These are phyloP conservation scores for Scaptomyza reducta DNA, from an alignment of 2,888 invertebrate species.

Conservation along the genomic window DNA sequence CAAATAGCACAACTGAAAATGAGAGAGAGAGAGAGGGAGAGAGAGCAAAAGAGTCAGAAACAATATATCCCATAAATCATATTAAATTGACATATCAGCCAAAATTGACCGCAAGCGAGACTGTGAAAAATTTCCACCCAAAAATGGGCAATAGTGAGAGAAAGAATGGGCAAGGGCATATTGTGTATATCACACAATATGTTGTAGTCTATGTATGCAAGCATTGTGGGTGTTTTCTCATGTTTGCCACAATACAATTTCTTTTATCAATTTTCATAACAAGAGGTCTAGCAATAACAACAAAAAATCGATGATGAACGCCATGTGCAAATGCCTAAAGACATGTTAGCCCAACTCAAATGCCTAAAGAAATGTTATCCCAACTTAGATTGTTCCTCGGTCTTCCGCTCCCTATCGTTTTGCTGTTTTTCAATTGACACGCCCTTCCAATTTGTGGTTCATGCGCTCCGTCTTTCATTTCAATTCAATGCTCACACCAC, in stretches of 20 bases:
- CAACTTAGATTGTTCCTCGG: neutral
- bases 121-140: slow-evolving; percentile 20
- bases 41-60: slow-evolving; percentile 46
- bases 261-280: slow-evolving; percentile 75
- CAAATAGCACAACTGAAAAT: slow-evolving; percentile 13
- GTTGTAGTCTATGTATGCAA: slow-evolving; percentile 17
- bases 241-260: slow-evolving; percentile 62
- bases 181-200: slow-evolving; percentile 35
- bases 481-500: slow-evolving; percentile 28
- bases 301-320: slow-evolving; percentile 19
- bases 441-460: slow-evolving; percentile 44
- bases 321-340: slow-evolving; percentile 60
- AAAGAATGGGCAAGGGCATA: slow-evolving; percentile 16
- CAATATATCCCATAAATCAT: slow-evolving; percentile 79
- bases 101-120: slow-evolving; percentile 73
- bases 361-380: slow-evolving; percentile 63
- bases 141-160: neutral
- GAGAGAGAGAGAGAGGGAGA: slow-evolving; percentile 1
- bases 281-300: slow-evolving; percentile 40
- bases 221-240: slow-evolving; percentile 15
- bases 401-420: neutral
- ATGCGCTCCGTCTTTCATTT: slow-evolving; percentile 1
- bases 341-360: slow-evolving; percentile 54
- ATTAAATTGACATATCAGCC: slow-evolving; percentile 77
- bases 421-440: slow-evolving; percentile 34